These are phyloP conservation scores for Micrasema minimum DNA, from an alignment of 1,140 invertebrate genomes.

Conservation along the genomic window DNA sequence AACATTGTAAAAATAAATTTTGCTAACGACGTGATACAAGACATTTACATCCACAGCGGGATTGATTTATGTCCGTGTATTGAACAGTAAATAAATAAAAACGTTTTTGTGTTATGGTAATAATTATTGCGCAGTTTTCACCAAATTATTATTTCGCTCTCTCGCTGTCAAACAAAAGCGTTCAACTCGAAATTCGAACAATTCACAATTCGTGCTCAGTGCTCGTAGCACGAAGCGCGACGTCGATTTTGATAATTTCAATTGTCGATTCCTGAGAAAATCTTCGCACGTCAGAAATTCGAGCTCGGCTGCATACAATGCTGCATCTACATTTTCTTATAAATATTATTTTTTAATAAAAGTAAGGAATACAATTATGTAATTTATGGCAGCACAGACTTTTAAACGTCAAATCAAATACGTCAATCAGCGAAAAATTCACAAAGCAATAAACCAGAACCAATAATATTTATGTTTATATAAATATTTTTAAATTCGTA, in stretches of 20 bases:
- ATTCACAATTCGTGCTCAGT: not conserved
- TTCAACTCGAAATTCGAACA: not conserved
- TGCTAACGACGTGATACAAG: conserved; percentile 16
- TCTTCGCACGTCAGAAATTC: too few relatives aligned
- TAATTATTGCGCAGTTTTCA: not conserved
- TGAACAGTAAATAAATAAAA: conserved; percentile 8
- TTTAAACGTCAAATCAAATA: conserved; percentile 15
- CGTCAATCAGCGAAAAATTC: not conserved
- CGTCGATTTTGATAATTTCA: too few relatives aligned
- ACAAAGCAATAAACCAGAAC: too few relatives aligned
- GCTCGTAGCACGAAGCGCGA: not conserved
- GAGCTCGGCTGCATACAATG: not conserved
- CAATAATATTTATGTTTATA: too few relatives aligned
- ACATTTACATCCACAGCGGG: conserved; percentile 1
- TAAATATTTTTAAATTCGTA: too few relatives aligned
- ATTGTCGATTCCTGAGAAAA: too few relatives aligned
- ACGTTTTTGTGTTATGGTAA: too few relatives aligned
- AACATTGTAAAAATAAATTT: conserved; percentile 23
- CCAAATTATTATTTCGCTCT: not conserved
- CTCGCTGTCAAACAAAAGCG: conserved; percentile 5
- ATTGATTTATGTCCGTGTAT: conserved; percentile 1
- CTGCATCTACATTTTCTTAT: conserved; percentile 3
- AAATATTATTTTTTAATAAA: not conserved
- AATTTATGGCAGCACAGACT: conserved; percentile 2
- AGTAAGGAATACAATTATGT: conserved; percentile 3